phyloP scores from a whole-genome alignment of 2,797 vertebrate genomes.

The Salmo trutta region DNA sequence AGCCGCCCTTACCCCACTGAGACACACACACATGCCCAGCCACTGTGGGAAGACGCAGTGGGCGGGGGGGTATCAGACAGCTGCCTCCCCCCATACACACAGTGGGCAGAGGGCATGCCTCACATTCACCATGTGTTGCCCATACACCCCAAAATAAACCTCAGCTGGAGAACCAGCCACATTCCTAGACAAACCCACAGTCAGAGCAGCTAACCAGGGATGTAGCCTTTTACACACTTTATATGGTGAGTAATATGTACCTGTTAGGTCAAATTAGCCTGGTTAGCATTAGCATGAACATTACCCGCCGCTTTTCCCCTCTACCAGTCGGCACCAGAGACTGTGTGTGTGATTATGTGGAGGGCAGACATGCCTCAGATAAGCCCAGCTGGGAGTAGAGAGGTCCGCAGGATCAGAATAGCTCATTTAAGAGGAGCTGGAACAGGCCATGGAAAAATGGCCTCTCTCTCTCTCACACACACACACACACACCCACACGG shows the following conservation, averaged over 20 bases:
- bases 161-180: constrained; percentile 41
- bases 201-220: not conserved
- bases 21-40: not conserved
- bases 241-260: not conserved
- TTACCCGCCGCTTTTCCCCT: not conserved
- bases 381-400: constrained; percentile 54
- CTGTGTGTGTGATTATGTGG: constrained; percentile 3
- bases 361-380: constrained; percentile 60
- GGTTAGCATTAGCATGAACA: not conserved
- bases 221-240: not conserved
- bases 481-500: too few relatives aligned
- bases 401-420: constrained; percentile 71
- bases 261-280: not conserved
- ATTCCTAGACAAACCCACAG: constrained; percentile 51
- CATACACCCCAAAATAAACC: constrained; percentile 70
- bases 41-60: constrained; percentile 16
- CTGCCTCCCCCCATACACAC: constrained; percentile 49
- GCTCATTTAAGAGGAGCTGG: constrained; percentile 69
- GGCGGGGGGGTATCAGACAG: constrained; percentile 59
- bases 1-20: too few relatives aligned
- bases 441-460: constrained; percentile 66
- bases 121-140: constrained; percentile 69
- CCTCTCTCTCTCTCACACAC: not conserved
- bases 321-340: not conserved
- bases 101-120: constrained; percentile 43